Evolutionary conservation across 1,140 invertebrate species (phyloP).

Genomic region (Lanistes nyassanus): DNA sequence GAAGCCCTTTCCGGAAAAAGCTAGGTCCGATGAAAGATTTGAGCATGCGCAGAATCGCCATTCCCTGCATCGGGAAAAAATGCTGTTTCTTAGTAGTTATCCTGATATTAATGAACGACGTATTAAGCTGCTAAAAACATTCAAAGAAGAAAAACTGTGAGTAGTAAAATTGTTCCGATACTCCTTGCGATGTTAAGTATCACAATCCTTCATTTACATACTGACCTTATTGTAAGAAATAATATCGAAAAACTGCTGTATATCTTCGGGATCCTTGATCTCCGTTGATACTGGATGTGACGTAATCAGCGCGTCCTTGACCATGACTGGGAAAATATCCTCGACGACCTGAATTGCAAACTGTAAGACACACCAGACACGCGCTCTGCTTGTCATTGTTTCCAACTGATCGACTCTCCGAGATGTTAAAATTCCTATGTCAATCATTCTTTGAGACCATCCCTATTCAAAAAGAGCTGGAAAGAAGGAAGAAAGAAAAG

Average conservation of each 20-base stretch:
- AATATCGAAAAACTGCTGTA: slow-evolving; percentile 61
- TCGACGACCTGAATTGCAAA: slow-evolving; percentile 58
- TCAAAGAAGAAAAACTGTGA: not conserved
- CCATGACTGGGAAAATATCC: slow-evolving; percentile 64
- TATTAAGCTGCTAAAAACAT: not conserved
- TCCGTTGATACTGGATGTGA: slow-evolving; percentile 64
- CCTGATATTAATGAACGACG: not conserved
- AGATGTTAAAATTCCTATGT: too few relatives aligned
- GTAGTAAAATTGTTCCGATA: not conserved
- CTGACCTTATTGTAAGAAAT: slow-evolving; percentile 65
- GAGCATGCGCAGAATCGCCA: slow-evolving; percentile 63
- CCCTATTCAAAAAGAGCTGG: too few relatives aligned
- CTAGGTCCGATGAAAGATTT: slow-evolving; percentile 62
- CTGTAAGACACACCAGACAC: slow-evolving; percentile 31
- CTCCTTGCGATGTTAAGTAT: not conserved
- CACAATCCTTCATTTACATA: not conserved
- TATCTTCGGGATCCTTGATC: slow-evolving; percentile 59
- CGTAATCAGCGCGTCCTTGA: slow-evolving; percentile 68
- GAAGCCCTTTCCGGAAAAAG: slow-evolving; percentile 55
- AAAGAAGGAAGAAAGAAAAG: not conserved
- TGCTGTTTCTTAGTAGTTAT: not conserved
- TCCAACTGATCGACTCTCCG: not conserved
- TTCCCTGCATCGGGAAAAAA: slow-evolving; percentile 46
- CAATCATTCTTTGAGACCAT: not conserved
- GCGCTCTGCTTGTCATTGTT: not conserved